Evolutionary conservation across 2,888 invertebrate genomes (phyloP).

Genomic region (Melangyna quadrimaculata): DNA sequence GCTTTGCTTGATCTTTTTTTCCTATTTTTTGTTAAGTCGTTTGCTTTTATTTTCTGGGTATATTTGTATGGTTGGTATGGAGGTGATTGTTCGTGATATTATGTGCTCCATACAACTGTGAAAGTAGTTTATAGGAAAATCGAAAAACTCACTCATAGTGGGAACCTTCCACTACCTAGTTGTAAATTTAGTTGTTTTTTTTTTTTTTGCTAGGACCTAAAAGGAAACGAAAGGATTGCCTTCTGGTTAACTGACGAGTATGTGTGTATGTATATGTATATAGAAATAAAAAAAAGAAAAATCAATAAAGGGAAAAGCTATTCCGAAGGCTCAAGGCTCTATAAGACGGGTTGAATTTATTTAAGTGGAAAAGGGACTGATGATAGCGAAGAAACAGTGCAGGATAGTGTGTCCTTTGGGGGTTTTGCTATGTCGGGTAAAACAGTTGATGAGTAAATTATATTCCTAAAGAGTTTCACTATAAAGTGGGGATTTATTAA

Average conservation of each 20-base stretch:
- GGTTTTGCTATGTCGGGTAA: neutral
- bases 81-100: conserved; percentile 55
- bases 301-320: conserved; percentile 37
- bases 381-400: too few species aligned
- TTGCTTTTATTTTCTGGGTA: neutral
- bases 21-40: neutral
- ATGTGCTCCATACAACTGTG: conserved; percentile 37
- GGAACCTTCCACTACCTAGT: neutral
- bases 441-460: neutral
- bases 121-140: conserved; percentile 42
- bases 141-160: neutral
- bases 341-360: conserved; percentile 54
- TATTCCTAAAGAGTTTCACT: neutral
- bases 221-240: conserved; percentile 29
- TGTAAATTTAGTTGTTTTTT: conserved; percentile 39
- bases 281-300: neutral
- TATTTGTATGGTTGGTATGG: neutral
- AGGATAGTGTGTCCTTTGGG: neutral
- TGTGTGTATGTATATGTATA: too few species aligned
- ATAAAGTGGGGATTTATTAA: conserved; percentile 9
- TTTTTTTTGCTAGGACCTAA: conserved; percentile 39
- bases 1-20: conserved; percentile 61
- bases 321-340: conserved; percentile 61
- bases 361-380: conserved; percentile 1
- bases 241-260: too few species aligned